These are phyloP conservation scores for Doryteuthis pealeii DNA, from an alignment of 1,140 invertebrate species.

Conservation along the genomic window DNA sequence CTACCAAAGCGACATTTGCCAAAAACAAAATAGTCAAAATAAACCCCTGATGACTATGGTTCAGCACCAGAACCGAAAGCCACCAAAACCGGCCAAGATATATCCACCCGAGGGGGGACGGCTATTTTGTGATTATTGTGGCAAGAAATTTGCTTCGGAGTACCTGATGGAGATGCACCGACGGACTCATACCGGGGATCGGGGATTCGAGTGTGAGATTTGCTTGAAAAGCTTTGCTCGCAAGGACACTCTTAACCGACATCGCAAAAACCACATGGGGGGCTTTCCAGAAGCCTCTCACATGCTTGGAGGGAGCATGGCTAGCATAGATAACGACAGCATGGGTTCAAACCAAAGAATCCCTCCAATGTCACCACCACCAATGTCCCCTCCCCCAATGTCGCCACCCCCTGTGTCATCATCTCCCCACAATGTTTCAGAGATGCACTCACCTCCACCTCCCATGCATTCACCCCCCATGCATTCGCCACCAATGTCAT, in stretches of 20 bases:
- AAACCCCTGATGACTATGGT: background rate
- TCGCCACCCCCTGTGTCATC: background rate
- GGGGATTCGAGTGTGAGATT: conserved; percentile 13
- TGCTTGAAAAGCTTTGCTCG: conserved; percentile 11
- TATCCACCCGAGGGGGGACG: background rate
- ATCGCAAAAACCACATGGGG: conserved; percentile 27
- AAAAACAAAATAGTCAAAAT: background rate
- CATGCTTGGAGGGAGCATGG: background rate
- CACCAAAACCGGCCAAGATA: background rate
- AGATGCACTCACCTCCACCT: conserved; percentile 24
- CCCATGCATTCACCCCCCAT: no score
- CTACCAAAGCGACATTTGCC: background rate
- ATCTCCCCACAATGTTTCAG: conserved; percentile 10
- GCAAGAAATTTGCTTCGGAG: conserved; percentile 5
- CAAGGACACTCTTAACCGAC: conserved; percentile 17
- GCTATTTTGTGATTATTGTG: conserved; percentile 11
- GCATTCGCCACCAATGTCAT: conserved; percentile 54
- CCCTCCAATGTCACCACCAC: background rate
- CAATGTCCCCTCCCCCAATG: background rate
- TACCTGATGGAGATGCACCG: conserved; percentile 11
- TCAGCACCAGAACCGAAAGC: background rate
- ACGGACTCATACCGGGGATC: conserved; percentile 7
- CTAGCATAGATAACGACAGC: background rate
- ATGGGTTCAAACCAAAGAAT: background rate
- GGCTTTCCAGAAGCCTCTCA: background rate